Conservation (phyloP, 2,888 invertebrate species). For the Xanthostigma xanthostigma region DNA sequence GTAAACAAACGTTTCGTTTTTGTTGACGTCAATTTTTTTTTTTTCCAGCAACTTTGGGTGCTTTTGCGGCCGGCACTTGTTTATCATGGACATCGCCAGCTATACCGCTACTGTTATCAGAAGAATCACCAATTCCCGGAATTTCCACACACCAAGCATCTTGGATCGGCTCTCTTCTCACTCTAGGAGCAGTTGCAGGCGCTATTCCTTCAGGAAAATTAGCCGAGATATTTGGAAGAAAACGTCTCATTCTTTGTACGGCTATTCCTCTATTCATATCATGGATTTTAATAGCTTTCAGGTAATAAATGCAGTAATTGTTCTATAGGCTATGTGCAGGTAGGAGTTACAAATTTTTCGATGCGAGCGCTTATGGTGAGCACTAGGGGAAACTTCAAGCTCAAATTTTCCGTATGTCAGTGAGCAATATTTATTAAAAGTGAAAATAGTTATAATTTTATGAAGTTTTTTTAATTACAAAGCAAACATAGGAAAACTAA, state of each 20-base stretch:
- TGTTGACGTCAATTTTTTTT: constrained; percentile 6
- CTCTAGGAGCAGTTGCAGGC: constrained; percentile 38
- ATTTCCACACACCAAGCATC: constrained; percentile 28
- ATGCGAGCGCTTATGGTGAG: too few relatives aligned
- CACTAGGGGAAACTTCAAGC: too few relatives aligned
- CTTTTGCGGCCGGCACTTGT: constrained; percentile 39
- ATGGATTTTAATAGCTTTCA: constrained; percentile 39
- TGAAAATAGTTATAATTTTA: too few relatives aligned
- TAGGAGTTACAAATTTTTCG: too few relatives aligned
- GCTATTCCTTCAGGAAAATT: constrained; percentile 39
- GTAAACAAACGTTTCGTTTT: too few relatives aligned
- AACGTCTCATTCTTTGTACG: constrained; percentile 35
- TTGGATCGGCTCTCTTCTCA: constrained; percentile 39
- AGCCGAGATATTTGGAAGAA: constrained; percentile 37
- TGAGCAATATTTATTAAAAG: too few relatives aligned
- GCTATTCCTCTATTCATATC: constrained; percentile 37
- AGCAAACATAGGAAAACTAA: too few relatives aligned
- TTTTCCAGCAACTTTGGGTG: constrained; percentile 38
- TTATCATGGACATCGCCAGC: constrained; percentile 44
- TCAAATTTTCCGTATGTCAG: too few relatives aligned
- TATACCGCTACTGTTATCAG: constrained; percentile 27
- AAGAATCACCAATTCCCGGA: constrained; percentile 9
- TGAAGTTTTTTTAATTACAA: too few relatives aligned
- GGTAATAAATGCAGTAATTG: constrained; percentile 23
- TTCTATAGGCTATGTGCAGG: neutral